Evolutionary conservation across 2,113 vertebrate species (phyloP).

Genomic region (Paradisaea rubra): DNA sequence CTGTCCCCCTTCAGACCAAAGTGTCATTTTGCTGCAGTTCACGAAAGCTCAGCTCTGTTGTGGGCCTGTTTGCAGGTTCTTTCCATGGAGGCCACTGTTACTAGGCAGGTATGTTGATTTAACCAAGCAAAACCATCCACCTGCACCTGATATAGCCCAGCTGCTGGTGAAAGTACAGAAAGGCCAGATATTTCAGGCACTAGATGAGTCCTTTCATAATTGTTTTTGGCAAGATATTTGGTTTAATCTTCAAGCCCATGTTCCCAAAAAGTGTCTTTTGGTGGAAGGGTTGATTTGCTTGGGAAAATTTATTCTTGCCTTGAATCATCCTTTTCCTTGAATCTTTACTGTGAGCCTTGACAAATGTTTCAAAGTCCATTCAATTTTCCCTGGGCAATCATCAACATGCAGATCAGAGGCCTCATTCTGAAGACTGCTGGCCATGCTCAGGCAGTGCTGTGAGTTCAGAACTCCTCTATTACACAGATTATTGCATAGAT

Average conservation of each 20-base stretch:
- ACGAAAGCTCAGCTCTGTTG: rapidly evolving
- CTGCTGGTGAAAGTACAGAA: background rate
- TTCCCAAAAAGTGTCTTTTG: background rate
- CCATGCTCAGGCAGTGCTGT: background rate
- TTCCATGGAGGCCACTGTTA: background rate
- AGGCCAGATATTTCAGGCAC: background rate
- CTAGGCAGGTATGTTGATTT: background rate
- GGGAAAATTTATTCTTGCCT: background rate
- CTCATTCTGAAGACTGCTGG: background rate
- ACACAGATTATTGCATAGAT: background rate
- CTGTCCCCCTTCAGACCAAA: background rate
- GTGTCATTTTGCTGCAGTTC: background rate
- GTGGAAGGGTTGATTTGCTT: background rate
- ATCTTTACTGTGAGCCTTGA: background rate
- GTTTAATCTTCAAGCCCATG: background rate
- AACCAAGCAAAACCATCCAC: background rate
- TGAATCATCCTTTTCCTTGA: background rate
- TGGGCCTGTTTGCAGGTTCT: background rate
- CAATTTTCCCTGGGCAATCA: background rate
- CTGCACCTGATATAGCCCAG: background rate
- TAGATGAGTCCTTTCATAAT: background rate
- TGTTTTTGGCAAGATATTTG: background rate
- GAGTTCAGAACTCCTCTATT: background rate
- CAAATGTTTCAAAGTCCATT: background rate
- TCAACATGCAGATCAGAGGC: background rate